A percentile compares a stretch with the other conserved stretches of the same genome.
These are phyloP conservation scores for Perognathus longimembris DNA, from an alignment of 2,113 vertebrate genomes.

Conservation along the genomic window DNA sequence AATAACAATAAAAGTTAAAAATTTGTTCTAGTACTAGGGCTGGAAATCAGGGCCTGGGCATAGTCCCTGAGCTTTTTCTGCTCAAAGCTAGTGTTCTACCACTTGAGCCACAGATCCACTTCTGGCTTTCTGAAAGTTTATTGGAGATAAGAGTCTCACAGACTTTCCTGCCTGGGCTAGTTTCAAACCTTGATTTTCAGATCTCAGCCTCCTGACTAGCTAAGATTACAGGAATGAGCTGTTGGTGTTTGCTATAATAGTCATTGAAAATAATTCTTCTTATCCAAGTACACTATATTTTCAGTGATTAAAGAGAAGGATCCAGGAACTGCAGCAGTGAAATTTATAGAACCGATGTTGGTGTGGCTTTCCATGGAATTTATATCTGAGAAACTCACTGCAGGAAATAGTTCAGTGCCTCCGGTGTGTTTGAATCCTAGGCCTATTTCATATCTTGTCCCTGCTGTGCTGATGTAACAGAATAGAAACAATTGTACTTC, in stretches of 20 bases:
- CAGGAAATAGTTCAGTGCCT: slow-evolving; percentile 33
- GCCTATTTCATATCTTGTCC: slow-evolving; percentile 61
- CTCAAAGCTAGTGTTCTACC: too few relatives aligned
- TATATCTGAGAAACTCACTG: slow-evolving; percentile 44
- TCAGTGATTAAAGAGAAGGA: not conserved
- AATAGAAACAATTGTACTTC: slow-evolving; percentile 37
- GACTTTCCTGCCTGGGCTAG: too few relatives aligned
- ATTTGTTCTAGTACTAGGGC: too few relatives aligned
- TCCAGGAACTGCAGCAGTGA: slow-evolving; percentile 11
- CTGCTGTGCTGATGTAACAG: slow-evolving; percentile 50
- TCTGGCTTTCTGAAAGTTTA: too few relatives aligned
- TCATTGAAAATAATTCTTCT: not conserved
- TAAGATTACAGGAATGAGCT: too few relatives aligned
- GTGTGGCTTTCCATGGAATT: slow-evolving; percentile 51
- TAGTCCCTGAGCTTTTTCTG: too few relatives aligned
- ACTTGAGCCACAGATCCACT: too few relatives aligned
- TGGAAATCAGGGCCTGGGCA: too few relatives aligned
- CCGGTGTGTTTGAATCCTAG: not conserved
- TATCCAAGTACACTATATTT: not conserved
- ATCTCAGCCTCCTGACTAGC: too few relatives aligned
- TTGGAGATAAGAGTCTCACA: too few relatives aligned
- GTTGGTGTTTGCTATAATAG: not conserved
- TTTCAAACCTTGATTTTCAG: too few relatives aligned
- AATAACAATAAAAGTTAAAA: too few relatives aligned
- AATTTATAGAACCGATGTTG: slow-evolving; percentile 29